phyloP scores from a whole-genome alignment of 2,888 invertebrate genomes.

The Chrysomela aeneicollis region DNA sequence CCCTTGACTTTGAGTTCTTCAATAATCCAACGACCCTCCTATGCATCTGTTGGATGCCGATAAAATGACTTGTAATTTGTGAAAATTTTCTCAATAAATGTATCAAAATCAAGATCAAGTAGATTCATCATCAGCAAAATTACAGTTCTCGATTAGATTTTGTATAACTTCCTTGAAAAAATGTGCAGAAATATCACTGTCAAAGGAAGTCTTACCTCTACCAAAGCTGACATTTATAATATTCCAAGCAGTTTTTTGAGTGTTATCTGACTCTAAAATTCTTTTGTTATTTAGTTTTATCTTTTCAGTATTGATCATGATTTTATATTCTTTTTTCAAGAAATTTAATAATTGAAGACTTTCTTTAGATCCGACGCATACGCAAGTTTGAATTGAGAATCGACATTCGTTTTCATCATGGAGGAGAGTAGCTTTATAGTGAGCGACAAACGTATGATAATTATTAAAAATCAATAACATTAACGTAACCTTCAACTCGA shows the following conservation, averaged over 20 bases:
- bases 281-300: slow-evolving; percentile 11
- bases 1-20: neutral
- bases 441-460: too few relatives aligned
- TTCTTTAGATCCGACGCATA: slow-evolving; percentile 11
- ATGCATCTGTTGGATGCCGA: slow-evolving; percentile 1
- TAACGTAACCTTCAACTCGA: too few relatives aligned
- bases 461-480: too few relatives aligned
- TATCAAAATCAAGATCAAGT: neutral
- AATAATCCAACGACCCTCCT: neutral
- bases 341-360: neutral
- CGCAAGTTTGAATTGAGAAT: too few relatives aligned
- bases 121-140: neutral
- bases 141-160: slow-evolving; percentile 7
- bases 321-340: neutral
- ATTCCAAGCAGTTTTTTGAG: neutral
- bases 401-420: too few relatives aligned
- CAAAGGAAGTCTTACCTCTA: neutral
- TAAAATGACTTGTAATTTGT: slow-evolving; percentile 3
- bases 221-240: slow-evolving; percentile 10
- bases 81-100: neutral
- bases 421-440: too few relatives aligned
- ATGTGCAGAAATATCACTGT: neutral
- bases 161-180: slow-evolving; percentile 1
- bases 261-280: neutral
- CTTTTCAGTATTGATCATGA: neutral